Base-by-base conservation (phyloP, 2,113 vertebrate genomes). In the Pogona vitticeps region DNA sequence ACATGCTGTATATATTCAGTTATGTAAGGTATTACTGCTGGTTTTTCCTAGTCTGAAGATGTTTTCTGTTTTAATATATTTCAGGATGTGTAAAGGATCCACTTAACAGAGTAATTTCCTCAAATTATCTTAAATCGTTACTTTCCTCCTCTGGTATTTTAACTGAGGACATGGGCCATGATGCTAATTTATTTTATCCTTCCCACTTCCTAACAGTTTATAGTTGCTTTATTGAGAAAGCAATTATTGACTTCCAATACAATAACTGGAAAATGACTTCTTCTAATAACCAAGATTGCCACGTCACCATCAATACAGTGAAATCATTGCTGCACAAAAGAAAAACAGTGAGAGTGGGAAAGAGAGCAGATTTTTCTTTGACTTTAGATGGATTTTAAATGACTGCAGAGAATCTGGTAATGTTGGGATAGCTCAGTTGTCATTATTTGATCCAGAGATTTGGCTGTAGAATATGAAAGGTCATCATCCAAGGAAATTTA, bases 161-260 rank as follows among this genome's bases (percentile, higher is more conserved):
- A 95, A 96, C 92, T 95, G 92, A 95, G 90, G 46, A 52, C 93
- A 86, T 75, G 79, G 86, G 91, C 83, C 94, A 90, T 94, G 93
- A 94, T 95, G 87, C 80, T 95, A 95, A 96, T 96, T 96, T 96
- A 94, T 90, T 95, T 95, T 61, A 21, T 12, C 23, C 92, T 90
- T 33, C 33, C 42, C 42, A 18, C 20, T 86, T 90, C 83, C 83
- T 94, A 92, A 93, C 93, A 92, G 94, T 94, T 96, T 93, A 95
- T 87, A 93, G 83, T 94, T 95, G 92, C 94, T 94, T 94, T 95
- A 95, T 94, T 95, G 96, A 95, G 95, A 96, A 96, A 94, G 92
- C 96, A 96, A 96, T 96, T 96, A 95, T 93, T 90, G 90, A 71
- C 93, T 94, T 95, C 92, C 68, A 63, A 92, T 96, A 96, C 91